A percentile compares a stretch with the other conserved stretches of the same genome.
phyloP scores from a whole-genome alignment of 2,113 vertebrate species.

The Hemiprocne comata region DNA sequence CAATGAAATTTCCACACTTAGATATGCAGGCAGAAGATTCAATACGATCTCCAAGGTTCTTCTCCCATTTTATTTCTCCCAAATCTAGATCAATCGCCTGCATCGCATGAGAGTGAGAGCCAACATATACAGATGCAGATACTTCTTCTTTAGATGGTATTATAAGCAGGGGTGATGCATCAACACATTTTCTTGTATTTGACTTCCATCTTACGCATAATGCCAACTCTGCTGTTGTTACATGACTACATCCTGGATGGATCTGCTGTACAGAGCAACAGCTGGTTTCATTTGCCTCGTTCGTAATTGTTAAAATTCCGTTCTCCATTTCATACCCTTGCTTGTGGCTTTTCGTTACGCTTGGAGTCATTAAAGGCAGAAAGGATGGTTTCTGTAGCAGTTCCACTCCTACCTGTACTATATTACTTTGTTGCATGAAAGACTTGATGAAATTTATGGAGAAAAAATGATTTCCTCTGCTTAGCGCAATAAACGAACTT shows the following conservation, averaged over 20 bases:
- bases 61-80: constrained; percentile 88
- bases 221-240: neutral
- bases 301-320: neutral
- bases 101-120: constrained; percentile 91
- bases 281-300: neutral
- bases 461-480: constrained; percentile 68
- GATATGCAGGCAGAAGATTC: constrained; percentile 91
- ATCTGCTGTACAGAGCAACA: neutral
- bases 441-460: neutral
- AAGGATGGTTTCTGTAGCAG: neutral
- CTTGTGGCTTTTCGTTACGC: neutral
- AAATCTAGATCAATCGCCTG: constrained; percentile 85
- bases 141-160: neutral
- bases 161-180: constrained; percentile 89
- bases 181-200: constrained; percentile 91
- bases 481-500: constrained; percentile 64
- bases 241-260: neutral
- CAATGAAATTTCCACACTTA: constrained; percentile 85
- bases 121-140: constrained; percentile 80
- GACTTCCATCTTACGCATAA: constrained; percentile 85
- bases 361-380: neutral
- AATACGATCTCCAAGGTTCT: constrained; percentile 86
- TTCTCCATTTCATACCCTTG: neutral
- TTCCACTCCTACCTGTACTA: neutral
- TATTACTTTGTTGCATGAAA: neutral